Percentiles rank a stretch among this genome's conserved stretches.
phyloP scores from a whole-genome alignment of 2,797 vertebrate species.

The Decapterus maruadsi region DNA sequence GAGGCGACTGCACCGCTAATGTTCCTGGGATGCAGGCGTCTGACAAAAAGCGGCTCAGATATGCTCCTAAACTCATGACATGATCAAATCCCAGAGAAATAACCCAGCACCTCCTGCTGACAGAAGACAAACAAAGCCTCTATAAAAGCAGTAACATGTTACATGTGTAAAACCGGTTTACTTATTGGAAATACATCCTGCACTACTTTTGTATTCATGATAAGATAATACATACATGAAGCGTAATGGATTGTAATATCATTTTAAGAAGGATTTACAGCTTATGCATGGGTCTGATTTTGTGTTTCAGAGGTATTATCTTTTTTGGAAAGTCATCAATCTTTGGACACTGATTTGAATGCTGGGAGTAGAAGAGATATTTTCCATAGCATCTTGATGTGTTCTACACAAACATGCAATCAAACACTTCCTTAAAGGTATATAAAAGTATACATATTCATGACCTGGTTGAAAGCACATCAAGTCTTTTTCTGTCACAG shows the following conservation, averaged over 20 bases:
- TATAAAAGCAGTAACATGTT: constrained; percentile 1
- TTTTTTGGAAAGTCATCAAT: constrained; percentile 1
- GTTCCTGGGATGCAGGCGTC: constrained; percentile 43
- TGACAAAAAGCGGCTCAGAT: constrained; percentile 58
- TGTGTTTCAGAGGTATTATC: neutral
- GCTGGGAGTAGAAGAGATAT: neutral
- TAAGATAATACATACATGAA: constrained; percentile 13
- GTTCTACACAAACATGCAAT: neutral
- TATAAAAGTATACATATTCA: neutral
- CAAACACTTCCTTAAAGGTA: neutral
- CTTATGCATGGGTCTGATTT: neutral
- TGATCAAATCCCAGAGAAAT: constrained; percentile 56
- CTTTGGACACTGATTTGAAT: neutral
- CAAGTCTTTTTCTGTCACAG: neutral
- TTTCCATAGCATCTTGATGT: neutral
- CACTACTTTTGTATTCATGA: constrained; percentile 5
- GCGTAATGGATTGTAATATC: neutral
- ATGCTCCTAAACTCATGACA: constrained; percentile 30
- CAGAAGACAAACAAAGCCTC: constrained; percentile 15
- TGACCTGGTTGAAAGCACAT: neutral
- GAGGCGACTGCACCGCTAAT: constrained; percentile 31
- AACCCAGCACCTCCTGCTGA: constrained; percentile 22
- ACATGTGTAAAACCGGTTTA: constrained; percentile 2
- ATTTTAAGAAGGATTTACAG: neutral
- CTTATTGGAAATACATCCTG: neutral